phyloP scores from a whole-genome alignment of 2,113 vertebrate genomes.

The Hippocampus mohnikei region DNA sequence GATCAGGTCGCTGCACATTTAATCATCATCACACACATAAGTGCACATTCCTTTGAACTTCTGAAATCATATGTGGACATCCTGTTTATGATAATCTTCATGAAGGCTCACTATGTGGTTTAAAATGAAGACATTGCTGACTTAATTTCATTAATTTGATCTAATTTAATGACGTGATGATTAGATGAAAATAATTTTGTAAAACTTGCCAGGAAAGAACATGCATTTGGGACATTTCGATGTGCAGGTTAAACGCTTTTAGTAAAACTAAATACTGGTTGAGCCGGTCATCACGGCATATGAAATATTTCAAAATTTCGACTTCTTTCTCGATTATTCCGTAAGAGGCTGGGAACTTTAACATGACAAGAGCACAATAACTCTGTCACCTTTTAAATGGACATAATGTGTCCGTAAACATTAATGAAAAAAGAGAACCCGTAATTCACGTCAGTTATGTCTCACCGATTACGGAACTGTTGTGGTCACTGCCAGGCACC shows the following conservation, averaged over 20 bases:
- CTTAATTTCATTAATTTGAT: neutral
- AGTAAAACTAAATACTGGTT: neutral
- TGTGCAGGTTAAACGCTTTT: neutral
- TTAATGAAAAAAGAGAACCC: neutral
- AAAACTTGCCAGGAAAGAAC: neutral
- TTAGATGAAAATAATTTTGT: neutral
- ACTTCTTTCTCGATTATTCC: neutral
- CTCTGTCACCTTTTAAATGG: neutral
- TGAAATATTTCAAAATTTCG: neutral
- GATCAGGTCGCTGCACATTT: slow-evolving; percentile 11
- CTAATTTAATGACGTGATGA: neutral
- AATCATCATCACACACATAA: neutral
- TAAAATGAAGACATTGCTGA: neutral
- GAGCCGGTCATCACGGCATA: too few relatives aligned
- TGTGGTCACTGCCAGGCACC: slow-evolving; percentile 79
- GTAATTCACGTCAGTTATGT: neutral
- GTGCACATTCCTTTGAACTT: neutral
- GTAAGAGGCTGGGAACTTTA: neutral
- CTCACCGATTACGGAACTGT: slow-evolving; percentile 85
- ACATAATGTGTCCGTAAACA: neutral
- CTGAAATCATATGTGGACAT: neutral
- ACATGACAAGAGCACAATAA: neutral
- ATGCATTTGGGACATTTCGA: neutral
- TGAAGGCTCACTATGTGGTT: neutral
- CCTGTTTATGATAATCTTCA: neutral